Evolutionary conservation across 2,888 invertebrate species (phyloP).

Genomic region (Hypselothyrea guttata): DNA sequence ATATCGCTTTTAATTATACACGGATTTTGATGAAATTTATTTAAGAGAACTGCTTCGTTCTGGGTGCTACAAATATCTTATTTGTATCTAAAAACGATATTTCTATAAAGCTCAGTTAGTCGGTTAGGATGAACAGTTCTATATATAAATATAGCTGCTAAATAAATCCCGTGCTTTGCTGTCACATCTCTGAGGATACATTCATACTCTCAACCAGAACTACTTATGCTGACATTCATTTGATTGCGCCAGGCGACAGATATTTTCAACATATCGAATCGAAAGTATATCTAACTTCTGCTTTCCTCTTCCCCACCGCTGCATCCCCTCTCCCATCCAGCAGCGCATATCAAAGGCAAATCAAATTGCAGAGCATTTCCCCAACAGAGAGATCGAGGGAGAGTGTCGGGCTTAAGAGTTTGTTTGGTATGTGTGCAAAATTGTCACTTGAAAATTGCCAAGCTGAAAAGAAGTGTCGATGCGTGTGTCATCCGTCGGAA

Average conservation of each 20-base stretch:
- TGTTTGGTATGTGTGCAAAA: slow-evolving; percentile 59
- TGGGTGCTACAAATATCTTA: no score
- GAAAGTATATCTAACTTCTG: slow-evolving; percentile 41
- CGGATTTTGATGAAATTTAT: no score
- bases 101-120: no score
- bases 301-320: slow-evolving; percentile 7
- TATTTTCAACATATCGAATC: slow-evolving; percentile 58
- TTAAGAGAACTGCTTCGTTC: no score
- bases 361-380: slow-evolving; percentile 48
- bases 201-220: slow-evolving; percentile 19
- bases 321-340: neutral
- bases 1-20: no score
- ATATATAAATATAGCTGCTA: no score
- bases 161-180: slow-evolving; percentile 10
- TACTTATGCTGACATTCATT: slow-evolving; percentile 63
- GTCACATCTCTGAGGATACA: slow-evolving; percentile 29
- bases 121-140: no score
- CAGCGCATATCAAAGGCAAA: slow-evolving; percentile 48
- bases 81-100: no score
- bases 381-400: neutral
- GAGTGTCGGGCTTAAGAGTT: slow-evolving; percentile 12
- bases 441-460: slow-evolving; percentile 71
- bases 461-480: slow-evolving; percentile 45
- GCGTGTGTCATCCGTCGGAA: slow-evolving; percentile 15
- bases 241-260: slow-evolving; percentile 52